Percentiles rank a stretch among this genome's conserved stretches.
These are phyloP conservation scores for Acrocephalus arundinaceus DNA, from an alignment of 2,113 vertebrate genomes.

Conservation along the genomic window DNA sequence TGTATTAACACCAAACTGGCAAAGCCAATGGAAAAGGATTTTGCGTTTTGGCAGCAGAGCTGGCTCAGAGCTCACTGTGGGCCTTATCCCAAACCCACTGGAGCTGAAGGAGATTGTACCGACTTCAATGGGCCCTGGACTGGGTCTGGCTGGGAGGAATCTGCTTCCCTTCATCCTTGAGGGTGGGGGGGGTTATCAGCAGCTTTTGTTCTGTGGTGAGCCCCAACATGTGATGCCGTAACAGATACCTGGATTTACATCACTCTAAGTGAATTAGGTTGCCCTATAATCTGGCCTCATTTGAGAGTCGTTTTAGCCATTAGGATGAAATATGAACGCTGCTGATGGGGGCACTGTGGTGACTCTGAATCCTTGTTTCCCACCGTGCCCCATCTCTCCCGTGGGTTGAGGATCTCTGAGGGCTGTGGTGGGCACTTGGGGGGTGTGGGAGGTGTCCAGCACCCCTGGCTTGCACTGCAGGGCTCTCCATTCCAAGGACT, in stretches of 20 bases:
- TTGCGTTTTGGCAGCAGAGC: constrained; percentile 58
- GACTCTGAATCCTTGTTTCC: not conserved
- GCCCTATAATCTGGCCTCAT: constrained; percentile 40
- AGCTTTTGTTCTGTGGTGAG: not conserved
- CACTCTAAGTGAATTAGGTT: constrained; percentile 47
- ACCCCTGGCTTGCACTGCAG: not conserved
- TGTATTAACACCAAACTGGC: constrained; percentile 65
- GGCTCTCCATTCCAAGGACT: not conserved
- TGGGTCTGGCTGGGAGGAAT: not conserved
- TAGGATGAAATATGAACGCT: not conserved
- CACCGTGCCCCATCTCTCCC: not conserved
- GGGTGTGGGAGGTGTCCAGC: not conserved
- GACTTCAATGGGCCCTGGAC: not conserved
- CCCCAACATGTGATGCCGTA: constrained; percentile 4
- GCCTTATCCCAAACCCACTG: constrained; percentile 60
- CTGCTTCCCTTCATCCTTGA: not conserved
- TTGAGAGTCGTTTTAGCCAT: constrained; percentile 36
- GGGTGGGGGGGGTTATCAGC: not conserved
- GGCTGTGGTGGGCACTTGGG: not conserved
- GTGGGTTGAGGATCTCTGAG: not conserved
- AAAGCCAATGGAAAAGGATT: constrained; percentile 60
- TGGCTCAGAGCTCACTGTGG: not conserved
- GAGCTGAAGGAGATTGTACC: not conserved
- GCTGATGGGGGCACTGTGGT: not conserved
- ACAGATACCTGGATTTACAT: constrained; percentile 56